A percentile compares a stretch with the other conserved stretches of the same genome.
phyloP scores from a whole-genome alignment of 2,888 invertebrate genomes.

The Eledona agricola region DNA sequence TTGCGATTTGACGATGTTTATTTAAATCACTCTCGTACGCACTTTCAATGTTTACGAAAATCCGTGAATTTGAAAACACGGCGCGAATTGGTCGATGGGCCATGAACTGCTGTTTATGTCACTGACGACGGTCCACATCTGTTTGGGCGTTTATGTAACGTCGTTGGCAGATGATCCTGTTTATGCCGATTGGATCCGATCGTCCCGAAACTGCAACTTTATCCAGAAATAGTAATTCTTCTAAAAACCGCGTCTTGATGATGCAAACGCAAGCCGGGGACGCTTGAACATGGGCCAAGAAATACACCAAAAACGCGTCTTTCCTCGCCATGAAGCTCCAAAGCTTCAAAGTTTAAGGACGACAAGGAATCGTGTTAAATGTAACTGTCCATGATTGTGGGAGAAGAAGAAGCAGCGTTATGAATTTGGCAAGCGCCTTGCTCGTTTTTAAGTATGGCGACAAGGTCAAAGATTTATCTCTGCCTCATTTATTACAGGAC shows the following conservation, averaged over 20 bases:
- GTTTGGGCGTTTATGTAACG: slow-evolving; percentile 34
- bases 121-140: slow-evolving; percentile 35
- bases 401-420: too few species aligned
- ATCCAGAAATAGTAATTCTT: too few species aligned
- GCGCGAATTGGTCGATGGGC: slow-evolving; percentile 23
- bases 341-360: too few species aligned
- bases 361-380: too few species aligned
- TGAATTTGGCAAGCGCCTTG: too few species aligned
- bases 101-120: slow-evolving; percentile 30
- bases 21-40: slow-evolving; percentile 2
- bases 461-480: too few species aligned
- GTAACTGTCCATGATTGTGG: too few species aligned
- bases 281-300: slow-evolving; percentile 3
- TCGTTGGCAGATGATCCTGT: slow-evolving; percentile 36
- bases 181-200: slow-evolving; percentile 32
- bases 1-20: slow-evolving; percentile 8
- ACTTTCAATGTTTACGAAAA: slow-evolving; percentile 6
- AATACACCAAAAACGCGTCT: slow-evolving; percentile 1
- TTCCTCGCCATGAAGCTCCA: too few species aligned
- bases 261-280: slow-evolving; percentile 1
- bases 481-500: too few species aligned
- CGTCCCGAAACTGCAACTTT: too few species aligned
- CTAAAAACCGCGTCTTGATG: too few species aligned
- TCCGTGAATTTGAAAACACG: slow-evolving; percentile 5
- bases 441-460: too few species aligned